Percentiles rank a stretch among this genome's conserved stretches.
phyloP scores from a whole-genome alignment of 2,888 invertebrate genomes.

The Agrotis ipsilon region DNA sequence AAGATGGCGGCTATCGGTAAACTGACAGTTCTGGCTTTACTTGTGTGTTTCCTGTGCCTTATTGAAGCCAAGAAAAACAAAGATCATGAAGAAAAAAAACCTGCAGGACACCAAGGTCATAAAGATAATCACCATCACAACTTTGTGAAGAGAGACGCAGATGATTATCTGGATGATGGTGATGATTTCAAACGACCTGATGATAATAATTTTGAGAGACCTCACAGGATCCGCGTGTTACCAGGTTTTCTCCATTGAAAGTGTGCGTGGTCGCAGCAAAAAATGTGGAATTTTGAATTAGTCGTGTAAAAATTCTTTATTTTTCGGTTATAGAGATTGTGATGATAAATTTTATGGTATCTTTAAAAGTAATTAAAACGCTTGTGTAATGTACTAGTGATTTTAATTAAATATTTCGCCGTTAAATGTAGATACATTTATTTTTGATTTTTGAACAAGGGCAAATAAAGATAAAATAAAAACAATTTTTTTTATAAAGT shows the following conservation, averaged over 20 bases:
- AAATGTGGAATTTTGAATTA: too few species aligned
- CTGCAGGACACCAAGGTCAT: conserved; percentile 9
- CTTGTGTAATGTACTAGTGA: conserved; percentile 7
- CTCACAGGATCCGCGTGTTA: conserved; percentile 80
- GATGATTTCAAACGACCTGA: conserved; percentile 62
- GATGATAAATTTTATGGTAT: conserved; percentile 12
- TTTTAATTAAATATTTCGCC: neutral
- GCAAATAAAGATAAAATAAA: neutral
- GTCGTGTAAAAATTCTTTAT: conserved; percentile 3
- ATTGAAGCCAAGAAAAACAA: conserved; percentile 58
- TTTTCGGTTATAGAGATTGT: too few species aligned
- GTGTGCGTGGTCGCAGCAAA: too few species aligned
- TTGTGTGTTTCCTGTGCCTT: conserved; percentile 69
- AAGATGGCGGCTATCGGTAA: conserved; percentile 74
- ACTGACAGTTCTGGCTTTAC: conserved; percentile 70
- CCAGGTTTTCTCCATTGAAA: conserved; percentile 80
- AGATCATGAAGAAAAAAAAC: conserved; percentile 32
- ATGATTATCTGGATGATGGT: conserved; percentile 71
- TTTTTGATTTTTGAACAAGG: too few species aligned
- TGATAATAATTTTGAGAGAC: conserved; percentile 71
- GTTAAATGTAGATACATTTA: neutral
- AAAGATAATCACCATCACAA: conserved; percentile 61
- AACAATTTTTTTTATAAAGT: conserved; percentile 45
- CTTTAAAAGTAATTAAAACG: conserved; percentile 38
- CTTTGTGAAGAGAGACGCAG: conserved; percentile 78